Percentiles rank a stretch among this genome's conserved stretches.
Conservation (phyloP, 2,113 vertebrate genomes). For the Gymnorhina tibicen region DNA sequence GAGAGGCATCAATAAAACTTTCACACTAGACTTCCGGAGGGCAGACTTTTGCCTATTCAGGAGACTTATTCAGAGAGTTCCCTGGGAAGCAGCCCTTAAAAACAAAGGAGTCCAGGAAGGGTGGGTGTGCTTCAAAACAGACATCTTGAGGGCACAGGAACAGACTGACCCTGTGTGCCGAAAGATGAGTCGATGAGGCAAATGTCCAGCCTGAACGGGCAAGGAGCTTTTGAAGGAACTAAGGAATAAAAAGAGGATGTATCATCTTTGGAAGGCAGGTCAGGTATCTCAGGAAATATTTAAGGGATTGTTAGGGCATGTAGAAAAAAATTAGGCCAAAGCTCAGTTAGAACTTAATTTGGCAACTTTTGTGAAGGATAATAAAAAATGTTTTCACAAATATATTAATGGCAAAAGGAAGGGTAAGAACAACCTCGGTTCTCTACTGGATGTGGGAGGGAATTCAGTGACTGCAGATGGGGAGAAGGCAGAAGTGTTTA, state of each 20-base stretch:
- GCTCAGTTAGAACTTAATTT: background rate
- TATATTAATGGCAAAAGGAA: background rate
- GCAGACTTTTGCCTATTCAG: background rate
- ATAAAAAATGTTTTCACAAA: background rate
- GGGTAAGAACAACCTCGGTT: too few relatives aligned
- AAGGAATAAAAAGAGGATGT: background rate
- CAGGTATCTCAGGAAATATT: background rate
- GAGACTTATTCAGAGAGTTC: background rate
- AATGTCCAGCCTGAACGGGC: background rate
- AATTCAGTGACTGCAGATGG: too few relatives aligned
- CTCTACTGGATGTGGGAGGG: too few relatives aligned
- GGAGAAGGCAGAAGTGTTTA: too few relatives aligned
- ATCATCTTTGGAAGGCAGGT: background rate
- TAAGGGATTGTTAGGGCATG: background rate
- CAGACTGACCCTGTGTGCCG: background rate
- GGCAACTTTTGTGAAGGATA: background rate
- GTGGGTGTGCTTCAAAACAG: background rate
- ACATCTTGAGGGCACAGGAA: background rate
- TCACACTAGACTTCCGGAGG: background rate
- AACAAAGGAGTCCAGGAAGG: background rate
- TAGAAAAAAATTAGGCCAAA: background rate
- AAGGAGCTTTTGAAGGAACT: background rate
- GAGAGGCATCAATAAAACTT: background rate
- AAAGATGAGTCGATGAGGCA: background rate
- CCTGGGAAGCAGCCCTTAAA: background rate